Base-by-base conservation (phyloP, 2,113 vertebrate species). In the Spea bombifrons region DNA sequence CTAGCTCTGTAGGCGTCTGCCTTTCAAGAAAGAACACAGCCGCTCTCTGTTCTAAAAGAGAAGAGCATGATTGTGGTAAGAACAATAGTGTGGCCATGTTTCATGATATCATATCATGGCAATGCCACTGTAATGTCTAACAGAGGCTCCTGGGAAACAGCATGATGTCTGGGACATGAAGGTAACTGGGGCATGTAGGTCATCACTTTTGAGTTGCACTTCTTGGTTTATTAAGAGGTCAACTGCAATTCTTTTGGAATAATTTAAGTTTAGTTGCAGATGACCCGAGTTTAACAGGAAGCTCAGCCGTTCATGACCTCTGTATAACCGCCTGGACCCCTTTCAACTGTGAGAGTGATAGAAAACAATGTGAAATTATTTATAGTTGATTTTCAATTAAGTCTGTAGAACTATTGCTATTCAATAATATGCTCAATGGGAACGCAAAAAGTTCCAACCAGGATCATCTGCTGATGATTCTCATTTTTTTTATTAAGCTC, bases 1-100 rank as follows among this genome's bases (percentile, higher is more conserved):
- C 8, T 48, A 44, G 47, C 67, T 52, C 30, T 64, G 67, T 78
- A 57, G 67, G 47, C 64, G 30, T 64, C 57, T 76, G 75, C 52
- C 10, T 64, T 71, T 2, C 57, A 17, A 43, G 45, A 12, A 59
- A 1, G 44, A 48, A 52, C 7, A 72, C 43, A 66, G 48, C 13
- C 8, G 12, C 17, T 70, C 53, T 70, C 48, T 72, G 69, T 78
- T 17, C 43, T 2, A 45, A 50, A 61, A n/a, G 17, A 78, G 15
- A 71, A 16, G 17, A 71, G 48, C 8, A 64, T 12, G 13, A 45
- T 53, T 66, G 48, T 55, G 30, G 43, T 5, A 3, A 46, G 52
- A 66, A 72, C 13, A 55, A 77, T 76, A 43, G 48, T 55, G 59
- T 30, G 4, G 3, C 76, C 67, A 71, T 61, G 12, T 48, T 61